Conservation (phyloP, 2,797 vertebrate genomes). For the Coilia nasus region DNA sequence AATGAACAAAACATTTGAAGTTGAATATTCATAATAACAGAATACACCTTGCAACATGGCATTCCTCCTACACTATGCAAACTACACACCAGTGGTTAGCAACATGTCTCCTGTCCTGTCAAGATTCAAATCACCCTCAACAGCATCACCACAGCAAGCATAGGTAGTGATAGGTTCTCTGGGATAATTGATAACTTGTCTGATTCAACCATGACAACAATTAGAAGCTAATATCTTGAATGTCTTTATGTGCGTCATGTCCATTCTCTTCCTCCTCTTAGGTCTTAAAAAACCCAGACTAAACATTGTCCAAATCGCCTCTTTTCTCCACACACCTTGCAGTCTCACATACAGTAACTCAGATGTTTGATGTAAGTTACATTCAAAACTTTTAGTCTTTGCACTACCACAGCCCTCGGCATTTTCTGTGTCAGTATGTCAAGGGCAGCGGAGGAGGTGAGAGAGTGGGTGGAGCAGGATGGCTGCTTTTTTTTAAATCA, state of each 20-base stretch:
- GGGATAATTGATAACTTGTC: neutral
- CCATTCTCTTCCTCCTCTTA: neutral
- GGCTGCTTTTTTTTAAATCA: neutral
- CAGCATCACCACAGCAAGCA: neutral
- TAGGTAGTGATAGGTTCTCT: too few relatives aligned
- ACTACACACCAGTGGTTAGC: neutral
- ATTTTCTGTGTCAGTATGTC: constrained; percentile 18
- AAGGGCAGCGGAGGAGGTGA: neutral
- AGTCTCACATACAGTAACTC: neutral
- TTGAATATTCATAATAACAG: neutral
- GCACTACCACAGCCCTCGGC: neutral
- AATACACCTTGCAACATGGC: neutral
- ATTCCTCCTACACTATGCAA: neutral
- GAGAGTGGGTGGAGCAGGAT: neutral
- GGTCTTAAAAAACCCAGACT: neutral
- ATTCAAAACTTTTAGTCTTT: neutral
- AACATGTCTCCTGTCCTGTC: neutral
- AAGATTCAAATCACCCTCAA: neutral
- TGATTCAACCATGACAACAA: neutral
- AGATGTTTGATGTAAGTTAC: neutral
- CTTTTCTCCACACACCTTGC: neutral
- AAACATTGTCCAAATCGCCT: neutral
- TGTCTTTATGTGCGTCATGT: neutral
- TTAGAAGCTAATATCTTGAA: neutral
- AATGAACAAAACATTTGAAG: neutral